Evolutionary conservation across 1,140 invertebrate species (phyloP).

Genomic region (Cryptotermes secundus): DNA sequence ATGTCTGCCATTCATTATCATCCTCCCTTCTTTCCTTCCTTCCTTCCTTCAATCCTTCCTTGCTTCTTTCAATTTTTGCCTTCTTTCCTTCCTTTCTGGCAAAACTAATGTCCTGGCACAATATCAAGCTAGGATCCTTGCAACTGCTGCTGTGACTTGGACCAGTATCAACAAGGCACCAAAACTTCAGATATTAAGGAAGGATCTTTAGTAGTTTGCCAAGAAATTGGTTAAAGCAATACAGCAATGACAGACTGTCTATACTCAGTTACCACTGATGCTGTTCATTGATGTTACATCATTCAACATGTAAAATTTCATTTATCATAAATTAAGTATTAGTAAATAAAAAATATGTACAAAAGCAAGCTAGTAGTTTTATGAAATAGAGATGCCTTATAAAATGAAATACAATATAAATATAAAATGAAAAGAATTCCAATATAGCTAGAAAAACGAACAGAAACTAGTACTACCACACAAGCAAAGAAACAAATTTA

Average conservation of each 20-base stretch:
- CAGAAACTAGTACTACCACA: constrained; percentile 1
- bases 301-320: background rate
- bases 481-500: constrained; percentile 13
- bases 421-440: background rate
- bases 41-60: background rate
- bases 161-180: background rate
- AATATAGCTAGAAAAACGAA: constrained; percentile 4
- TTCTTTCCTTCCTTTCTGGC: constrained; percentile 9
- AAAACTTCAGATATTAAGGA: background rate
- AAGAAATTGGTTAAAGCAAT: constrained; percentile 17
- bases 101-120: constrained; percentile 18
- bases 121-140: background rate
- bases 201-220: constrained; percentile 13
- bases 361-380: background rate
- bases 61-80: background rate
- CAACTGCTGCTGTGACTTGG: background rate
- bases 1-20: constrained; percentile 34
- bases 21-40: constrained; percentile 21
- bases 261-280: constrained; percentile 19
- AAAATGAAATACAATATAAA: background rate
- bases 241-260: constrained; percentile 18
- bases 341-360: background rate
- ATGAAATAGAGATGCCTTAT: background rate
- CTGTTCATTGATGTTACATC: constrained; percentile 15
- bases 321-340: constrained; percentile 1